Evolutionary conservation across 2,888 invertebrate genomes (phyloP).

Genomic region (Cancer borealis): DNA sequence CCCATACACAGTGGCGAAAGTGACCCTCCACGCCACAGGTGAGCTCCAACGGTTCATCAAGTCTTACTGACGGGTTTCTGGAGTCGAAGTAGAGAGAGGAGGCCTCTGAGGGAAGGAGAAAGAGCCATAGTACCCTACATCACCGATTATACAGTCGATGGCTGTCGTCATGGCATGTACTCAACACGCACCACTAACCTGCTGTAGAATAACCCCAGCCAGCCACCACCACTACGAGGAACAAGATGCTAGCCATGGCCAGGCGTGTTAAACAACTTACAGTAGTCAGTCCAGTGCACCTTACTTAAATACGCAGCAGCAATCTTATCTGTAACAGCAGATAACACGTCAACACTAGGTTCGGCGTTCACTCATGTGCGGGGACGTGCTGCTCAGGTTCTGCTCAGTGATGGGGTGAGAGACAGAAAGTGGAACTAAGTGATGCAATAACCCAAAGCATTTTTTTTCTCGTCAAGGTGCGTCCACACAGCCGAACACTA

Average conservation of each 20-base stretch:
- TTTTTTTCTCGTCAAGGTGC: too few relatives aligned
- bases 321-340: neutral
- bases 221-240: neutral
- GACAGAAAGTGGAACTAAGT: too few relatives aligned
- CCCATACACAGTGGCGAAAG: slow-evolving; percentile 67
- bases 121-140: neutral
- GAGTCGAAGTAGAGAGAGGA: slow-evolving; percentile 64
- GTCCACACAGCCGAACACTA: too few relatives aligned
- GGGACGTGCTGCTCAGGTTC: neutral
- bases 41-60: slow-evolving; percentile 57
- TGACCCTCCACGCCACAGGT: slow-evolving; percentile 64
- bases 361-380: neutral
- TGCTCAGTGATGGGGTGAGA: too few relatives aligned
- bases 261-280: neutral
- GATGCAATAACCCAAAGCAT: too few relatives aligned
- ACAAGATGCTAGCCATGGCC: neutral
- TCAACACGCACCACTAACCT: neutral
- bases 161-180: neutral
- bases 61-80: slow-evolving; percentile 33
- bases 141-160: neutral
- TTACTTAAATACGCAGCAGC: neutral
- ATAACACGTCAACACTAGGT: neutral
- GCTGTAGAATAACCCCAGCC: neutral
- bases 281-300: neutral
- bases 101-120: neutral